A percentile compares a stretch with the other conserved stretches of the same genome.
These are phyloP conservation scores for Apostichopus parvimensis DNA, from an alignment of 35 echinoderm and acorn worm species.

Conservation along the genomic window DNA sequence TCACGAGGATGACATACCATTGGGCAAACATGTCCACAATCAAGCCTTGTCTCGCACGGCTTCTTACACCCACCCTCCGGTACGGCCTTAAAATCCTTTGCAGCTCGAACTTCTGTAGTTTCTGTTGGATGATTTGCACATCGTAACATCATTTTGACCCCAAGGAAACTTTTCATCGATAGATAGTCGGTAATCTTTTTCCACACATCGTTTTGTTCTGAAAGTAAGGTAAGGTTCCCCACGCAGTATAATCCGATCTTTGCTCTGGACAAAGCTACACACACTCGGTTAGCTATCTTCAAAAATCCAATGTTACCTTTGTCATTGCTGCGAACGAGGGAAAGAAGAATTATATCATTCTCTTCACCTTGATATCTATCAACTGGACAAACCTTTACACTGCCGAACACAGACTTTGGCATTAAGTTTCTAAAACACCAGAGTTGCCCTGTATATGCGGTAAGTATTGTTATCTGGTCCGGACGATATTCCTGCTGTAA, in stretches of 20 bases:
- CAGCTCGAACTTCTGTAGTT: slow-evolving; percentile 18
- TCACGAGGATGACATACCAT: slow-evolving; percentile 81
- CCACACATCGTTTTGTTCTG: slow-evolving; percentile 61
- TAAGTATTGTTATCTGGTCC: slow-evolving; percentile 85
- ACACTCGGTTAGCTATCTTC: slow-evolving; percentile 79
- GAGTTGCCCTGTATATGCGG: slow-evolving; percentile 83
- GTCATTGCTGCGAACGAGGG: slow-evolving; percentile 85
- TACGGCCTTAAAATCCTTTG: slow-evolving; percentile 67
- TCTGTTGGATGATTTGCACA: slow-evolving; percentile 82
- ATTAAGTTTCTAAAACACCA: slow-evolving; percentile 71
- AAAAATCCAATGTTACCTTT: slow-evolving; percentile 83
- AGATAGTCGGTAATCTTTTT: slow-evolving; percentile 58
- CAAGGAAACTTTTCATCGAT: slow-evolving; percentile 23
- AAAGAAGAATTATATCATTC: slow-evolving; percentile 96
- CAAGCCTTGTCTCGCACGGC: slow-evolving; percentile 66
- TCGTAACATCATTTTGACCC: slow-evolving; percentile 51
- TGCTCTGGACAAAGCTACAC: slow-evolving; percentile 91
- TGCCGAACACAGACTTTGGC: slow-evolving; percentile 62
- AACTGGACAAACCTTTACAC: slow-evolving; percentile 69
- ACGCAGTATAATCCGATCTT: slow-evolving; percentile 89
- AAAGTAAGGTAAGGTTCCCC: slow-evolving; percentile 73
- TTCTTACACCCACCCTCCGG: slow-evolving; percentile 85
- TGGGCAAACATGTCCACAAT: slow-evolving; percentile 79
- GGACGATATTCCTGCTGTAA: slow-evolving; percentile 83
- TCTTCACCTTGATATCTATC: slow-evolving; percentile 95